Percentiles rank a stretch among this genome's conserved stretches.
Evolutionary conservation across 2,797 vertebrate genomes (phyloP).

Genomic region (Eremophila alpestris): DNA sequence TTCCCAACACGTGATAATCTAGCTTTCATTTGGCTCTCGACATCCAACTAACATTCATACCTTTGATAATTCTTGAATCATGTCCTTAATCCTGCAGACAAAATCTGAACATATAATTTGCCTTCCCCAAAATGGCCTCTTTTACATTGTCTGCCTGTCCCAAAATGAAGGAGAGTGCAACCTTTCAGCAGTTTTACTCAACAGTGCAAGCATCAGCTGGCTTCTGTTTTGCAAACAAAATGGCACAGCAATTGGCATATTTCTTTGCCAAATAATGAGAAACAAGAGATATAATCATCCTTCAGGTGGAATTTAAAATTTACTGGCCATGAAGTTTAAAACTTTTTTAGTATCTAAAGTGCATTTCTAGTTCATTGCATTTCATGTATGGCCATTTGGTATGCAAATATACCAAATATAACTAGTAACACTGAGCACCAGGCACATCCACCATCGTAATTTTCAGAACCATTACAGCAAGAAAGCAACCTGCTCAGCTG

Average conservation of each 20-base stretch:
- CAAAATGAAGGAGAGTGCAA: background rate
- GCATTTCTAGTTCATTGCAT: background rate
- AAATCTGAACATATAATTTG: background rate
- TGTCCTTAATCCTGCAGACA: background rate
- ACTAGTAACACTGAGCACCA: background rate
- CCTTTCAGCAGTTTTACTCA: background rate
- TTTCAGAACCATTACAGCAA: background rate
- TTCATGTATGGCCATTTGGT: background rate
- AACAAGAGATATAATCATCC: background rate
- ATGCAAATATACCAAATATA: background rate
- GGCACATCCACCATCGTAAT: fast-evolving
- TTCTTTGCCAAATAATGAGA: background rate
- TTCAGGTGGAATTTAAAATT: background rate
- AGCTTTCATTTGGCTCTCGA: background rate
- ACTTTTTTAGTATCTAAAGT: background rate
- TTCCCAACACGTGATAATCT: background rate
- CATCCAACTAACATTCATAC: background rate
- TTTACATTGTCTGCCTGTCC: background rate
- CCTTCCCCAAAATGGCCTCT: background rate
- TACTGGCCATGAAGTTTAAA: background rate
- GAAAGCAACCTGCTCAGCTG: background rate
- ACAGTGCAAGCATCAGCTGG: background rate
- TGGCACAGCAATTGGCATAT: background rate
- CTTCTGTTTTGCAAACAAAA: background rate
- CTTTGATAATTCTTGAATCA: background rate